Conservation (phyloP, 2,888 invertebrate species). For the Stenodema calcarata region DNA sequence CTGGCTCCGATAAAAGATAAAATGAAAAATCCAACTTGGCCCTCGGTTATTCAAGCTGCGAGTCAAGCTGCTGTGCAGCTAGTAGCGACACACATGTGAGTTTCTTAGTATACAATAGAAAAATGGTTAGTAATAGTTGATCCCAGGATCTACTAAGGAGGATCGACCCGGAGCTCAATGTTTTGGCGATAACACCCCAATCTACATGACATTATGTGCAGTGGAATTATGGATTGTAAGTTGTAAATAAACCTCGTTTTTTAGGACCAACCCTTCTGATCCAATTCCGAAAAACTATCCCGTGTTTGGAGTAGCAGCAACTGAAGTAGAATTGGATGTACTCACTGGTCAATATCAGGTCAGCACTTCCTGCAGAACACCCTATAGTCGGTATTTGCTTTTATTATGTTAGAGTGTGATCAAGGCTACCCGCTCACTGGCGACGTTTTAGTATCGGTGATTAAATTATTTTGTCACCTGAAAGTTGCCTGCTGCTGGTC, state of each 20-base stretch:
- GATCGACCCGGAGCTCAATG: too few relatives aligned
- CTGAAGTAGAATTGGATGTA: constrained; percentile 79
- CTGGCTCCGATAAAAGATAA: constrained; percentile 55
- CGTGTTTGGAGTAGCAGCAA: constrained; percentile 70
- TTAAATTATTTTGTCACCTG: too few relatives aligned
- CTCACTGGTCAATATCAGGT: constrained; percentile 78
- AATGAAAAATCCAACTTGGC: constrained; percentile 57
- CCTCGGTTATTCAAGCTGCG: constrained; percentile 65
- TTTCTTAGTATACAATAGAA: not conserved
- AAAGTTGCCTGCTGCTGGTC: too few relatives aligned
- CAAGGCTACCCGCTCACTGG: too few relatives aligned
- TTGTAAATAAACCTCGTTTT: too few relatives aligned
- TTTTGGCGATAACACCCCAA: too few relatives aligned
- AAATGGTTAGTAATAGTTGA: too few relatives aligned
- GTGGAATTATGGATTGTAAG: too few relatives aligned
- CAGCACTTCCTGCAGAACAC: not conserved
- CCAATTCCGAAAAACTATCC: constrained; percentile 15
- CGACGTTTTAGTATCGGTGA: too few relatives aligned
- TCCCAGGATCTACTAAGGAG: too few relatives aligned
- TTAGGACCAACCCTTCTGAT: not conserved
- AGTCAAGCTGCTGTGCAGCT: constrained; percentile 66
- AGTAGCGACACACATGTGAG: constrained; percentile 68
- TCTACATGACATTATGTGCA: too few relatives aligned
- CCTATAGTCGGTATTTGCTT: not conserved
- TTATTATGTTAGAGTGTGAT: too few relatives aligned